Base-by-base conservation (phyloP, 2,888 invertebrate genomes). In the Abrostola tripartita region DNA sequence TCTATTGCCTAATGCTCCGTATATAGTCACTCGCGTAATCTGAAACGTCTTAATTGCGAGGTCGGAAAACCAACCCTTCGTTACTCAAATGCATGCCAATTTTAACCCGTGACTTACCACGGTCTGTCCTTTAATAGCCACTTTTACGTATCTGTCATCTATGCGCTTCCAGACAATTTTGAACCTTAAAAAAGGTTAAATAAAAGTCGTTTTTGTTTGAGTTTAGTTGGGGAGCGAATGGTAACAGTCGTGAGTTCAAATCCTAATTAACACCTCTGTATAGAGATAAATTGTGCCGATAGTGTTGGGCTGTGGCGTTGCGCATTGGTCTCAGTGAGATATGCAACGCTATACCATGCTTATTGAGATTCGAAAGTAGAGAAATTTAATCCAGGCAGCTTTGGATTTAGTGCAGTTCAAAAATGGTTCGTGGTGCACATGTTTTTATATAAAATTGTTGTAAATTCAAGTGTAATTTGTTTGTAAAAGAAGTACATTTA, bases 231-330 rank as follows among this genome's bases (percentile, higher is more conserved):
- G 56, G 76, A 79, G 83, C 80, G 85, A 87, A 88, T 88, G 86
- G 88, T 85, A 87, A 86, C 86, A 90, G 93, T 94, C 94, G 94
- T 94, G 94, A 93, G 93, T 89, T 88, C 89, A 85, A 88, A 89
- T 85, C 88, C 92, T 94, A 94, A 94, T 94, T 94, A 94, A 94
- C 94, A 94, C 94, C 91, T 92, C 84, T 80, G 85, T 85, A 85
- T 85, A 83, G 82, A 90, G 94, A 94, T 94, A 94, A 94, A 94
- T 93, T 93, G 94, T 84, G 81, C 52, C 69, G 94, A 94, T 94
- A 90, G 84, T 83, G 87, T 82, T 83, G 75, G 71, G 81, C 85
- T 83, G 85, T 82, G 85, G 86, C 83, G 80, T 88, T 87, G 82
- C 83, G 63, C 82, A 82, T 78, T 83, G 82, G 82, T 82, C 83